Base-by-base conservation (phyloP, 2,797 vertebrate genomes). In the Cuculus canorus region DNA sequence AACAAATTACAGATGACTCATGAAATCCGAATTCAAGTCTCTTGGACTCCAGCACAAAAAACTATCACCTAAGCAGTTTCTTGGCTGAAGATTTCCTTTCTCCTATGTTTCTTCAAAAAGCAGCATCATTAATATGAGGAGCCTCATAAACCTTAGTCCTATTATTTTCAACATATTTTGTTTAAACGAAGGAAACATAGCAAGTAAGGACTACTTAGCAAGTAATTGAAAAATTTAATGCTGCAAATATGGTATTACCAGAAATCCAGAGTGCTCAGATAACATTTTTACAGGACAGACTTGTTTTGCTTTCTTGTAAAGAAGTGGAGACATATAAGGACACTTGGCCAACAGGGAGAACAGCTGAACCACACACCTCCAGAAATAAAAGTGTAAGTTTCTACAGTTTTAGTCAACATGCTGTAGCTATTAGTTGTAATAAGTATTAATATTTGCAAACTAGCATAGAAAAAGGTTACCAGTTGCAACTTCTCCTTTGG, bases 1-100 rank as follows among this genome's bases (percentile, higher is more conserved):
- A 86, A 79, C 83, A 82, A 90, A 84, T 88, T 84, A 82, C 4
- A 82, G 54, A 77, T 68, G 53, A 90, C 78, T 94, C 83, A 50
- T 28, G 23, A 82, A 86, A 63, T 80, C 66, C 11, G 48, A 66
- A 19, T 82, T 93, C 37, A 71, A 81, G 76, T 59, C 60, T 88
- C 79, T 63, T 53, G 39, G 83, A 84, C 35, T 92, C 19, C 16
- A 37, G 63, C 48, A 82, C 21, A 33, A 56, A 84, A 84, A 88
- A 14, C 57, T 76, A 69, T 60, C 33, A 79, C 54, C 72, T 71
- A 81, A 90, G 68, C 47, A 92, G 43, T 41, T 92, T 41, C 25
- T 37, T 72, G 57, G 45, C 69, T 65, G 30, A 68, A 81, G 41
- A 50, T 35, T 94, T 61, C 39, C 21, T 64, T 87, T 84, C 41